Conservation (phyloP, 2,888 invertebrate genomes). For the Sinhomidia bicolor region DNA sequence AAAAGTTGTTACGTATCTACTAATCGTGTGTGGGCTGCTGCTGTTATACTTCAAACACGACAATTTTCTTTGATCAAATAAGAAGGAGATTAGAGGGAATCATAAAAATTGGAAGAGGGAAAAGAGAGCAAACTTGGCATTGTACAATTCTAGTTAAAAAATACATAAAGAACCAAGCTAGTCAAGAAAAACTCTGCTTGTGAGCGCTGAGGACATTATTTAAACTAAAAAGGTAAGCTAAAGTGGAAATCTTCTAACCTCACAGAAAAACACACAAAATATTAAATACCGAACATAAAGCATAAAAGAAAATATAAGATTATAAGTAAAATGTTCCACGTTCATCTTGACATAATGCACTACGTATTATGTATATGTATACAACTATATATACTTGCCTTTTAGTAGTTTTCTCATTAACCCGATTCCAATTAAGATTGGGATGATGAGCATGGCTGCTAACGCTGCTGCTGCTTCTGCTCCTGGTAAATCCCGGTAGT, state of each 20-base stretch:
- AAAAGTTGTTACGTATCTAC: too few relatives aligned
- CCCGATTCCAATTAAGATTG: constrained; percentile 73
- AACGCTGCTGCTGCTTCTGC: background rate
- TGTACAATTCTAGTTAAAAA: background rate
- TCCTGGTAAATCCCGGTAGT: constrained; percentile 43
- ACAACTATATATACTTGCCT: constrained; percentile 59
- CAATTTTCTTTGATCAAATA: constrained; percentile 7
- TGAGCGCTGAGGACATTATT: too few relatives aligned
- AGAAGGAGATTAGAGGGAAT: background rate
- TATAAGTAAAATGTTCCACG: background rate
- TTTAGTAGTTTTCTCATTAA: constrained; percentile 73
- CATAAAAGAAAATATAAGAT: background rate
- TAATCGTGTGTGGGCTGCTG: background rate
- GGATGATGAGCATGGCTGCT: constrained; percentile 54
- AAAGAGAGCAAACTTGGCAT: too few relatives aligned
- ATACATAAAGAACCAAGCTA: background rate
- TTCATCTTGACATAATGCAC: background rate
- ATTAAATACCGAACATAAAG: background rate
- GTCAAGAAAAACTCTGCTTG: too few relatives aligned
- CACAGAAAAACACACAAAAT: too few relatives aligned
- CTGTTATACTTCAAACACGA: background rate
- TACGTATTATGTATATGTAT: background rate
- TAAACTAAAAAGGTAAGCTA: too few relatives aligned
- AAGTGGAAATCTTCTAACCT: too few relatives aligned
- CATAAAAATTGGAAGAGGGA: background rate